Percentiles rank a stretch among this genome's conserved stretches.
These are phyloP conservation scores for Metallyticus violacea DNA, from an alignment of 2,888 invertebrate genomes.

Conservation along the genomic window DNA sequence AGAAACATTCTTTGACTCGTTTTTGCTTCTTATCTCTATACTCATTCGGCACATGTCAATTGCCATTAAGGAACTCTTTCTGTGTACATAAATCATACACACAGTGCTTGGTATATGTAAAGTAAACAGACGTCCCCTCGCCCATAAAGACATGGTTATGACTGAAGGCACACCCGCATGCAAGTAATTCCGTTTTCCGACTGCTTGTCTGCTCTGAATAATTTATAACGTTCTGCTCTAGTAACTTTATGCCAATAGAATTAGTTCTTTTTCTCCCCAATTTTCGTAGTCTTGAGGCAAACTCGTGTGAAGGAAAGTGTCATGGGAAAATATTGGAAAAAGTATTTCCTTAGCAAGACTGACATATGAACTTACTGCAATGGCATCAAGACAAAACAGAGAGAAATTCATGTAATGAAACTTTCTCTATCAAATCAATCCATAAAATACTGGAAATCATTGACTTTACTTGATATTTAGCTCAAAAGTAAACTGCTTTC, in stretches of 20 bases:
- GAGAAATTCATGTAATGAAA: background rate
- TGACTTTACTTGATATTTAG: too few species aligned
- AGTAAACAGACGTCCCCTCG: background rate
- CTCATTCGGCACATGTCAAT: too few species aligned
- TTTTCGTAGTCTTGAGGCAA: background rate
- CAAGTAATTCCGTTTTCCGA: background rate
- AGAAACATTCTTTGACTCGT: too few species aligned
- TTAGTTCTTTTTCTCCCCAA: background rate
- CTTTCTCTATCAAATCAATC: too few species aligned
- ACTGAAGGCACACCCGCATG: background rate
- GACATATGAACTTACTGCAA: background rate
- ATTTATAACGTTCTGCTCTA: background rate
- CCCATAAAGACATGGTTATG: background rate
- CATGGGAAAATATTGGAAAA: background rate
- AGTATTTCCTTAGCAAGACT: background rate
- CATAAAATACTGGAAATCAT: too few species aligned
- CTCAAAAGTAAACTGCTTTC: too few species aligned
- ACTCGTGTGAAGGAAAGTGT: background rate
- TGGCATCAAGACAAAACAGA: too few species aligned
- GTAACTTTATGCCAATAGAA: background rate
- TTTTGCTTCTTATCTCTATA: too few species aligned
- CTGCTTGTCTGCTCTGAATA: background rate
- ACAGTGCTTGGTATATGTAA: background rate
- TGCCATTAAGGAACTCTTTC: too few species aligned
- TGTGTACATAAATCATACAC: background rate